phyloP scores from a whole-genome alignment of 2,888 invertebrate genomes.

The Ochropacha duplaris region DNA sequence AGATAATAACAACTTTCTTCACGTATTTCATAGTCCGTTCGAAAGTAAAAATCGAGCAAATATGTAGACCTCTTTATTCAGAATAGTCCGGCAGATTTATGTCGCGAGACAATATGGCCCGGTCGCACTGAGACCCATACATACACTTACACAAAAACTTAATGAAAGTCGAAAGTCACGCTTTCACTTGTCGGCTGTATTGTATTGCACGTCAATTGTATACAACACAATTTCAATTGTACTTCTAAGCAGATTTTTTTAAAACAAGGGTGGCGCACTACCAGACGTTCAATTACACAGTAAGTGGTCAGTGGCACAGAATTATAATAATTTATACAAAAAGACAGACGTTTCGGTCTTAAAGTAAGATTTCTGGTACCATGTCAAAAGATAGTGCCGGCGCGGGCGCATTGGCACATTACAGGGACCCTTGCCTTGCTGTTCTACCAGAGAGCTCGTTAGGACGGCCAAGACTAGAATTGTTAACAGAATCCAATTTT shows the following conservation, averaged over 20 bases:
- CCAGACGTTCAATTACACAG: conserved; percentile 25
- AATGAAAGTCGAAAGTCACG: conserved; percentile 82
- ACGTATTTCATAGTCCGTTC: conserved; percentile 33
- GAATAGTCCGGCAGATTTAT: conserved; percentile 58
- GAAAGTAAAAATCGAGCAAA: conserved; percentile 59
- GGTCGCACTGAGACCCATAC: conserved; percentile 63
- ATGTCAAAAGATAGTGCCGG: neutral
- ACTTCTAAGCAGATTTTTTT: conserved; percentile 40
- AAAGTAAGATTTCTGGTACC: conserved; percentile 3
- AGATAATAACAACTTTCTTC: conserved; percentile 31
- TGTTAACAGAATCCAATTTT: conserved; percentile 1
- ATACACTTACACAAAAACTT: conserved; percentile 77
- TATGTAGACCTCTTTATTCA: conserved; percentile 52
- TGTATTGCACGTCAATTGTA: conserved; percentile 71
- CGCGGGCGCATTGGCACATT: neutral
- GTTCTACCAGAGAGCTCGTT: conserved; percentile 3
- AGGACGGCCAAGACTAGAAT: conserved; percentile 1
- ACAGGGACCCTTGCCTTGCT: neutral
- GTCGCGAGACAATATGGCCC: conserved; percentile 78
- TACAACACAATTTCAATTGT: conserved; percentile 58
- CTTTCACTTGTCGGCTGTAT: conserved; percentile 78
- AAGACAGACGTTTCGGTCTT: conserved; percentile 2
- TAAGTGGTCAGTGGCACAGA: conserved; percentile 30
- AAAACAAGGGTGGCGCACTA: conserved; percentile 47
- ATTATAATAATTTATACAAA: conserved; percentile 18